Percentiles rank a stretch among this genome's conserved stretches.
Evolutionary conservation across 2,113 vertebrate species (phyloP).

Genomic region (Rhinogobius similis): DNA sequence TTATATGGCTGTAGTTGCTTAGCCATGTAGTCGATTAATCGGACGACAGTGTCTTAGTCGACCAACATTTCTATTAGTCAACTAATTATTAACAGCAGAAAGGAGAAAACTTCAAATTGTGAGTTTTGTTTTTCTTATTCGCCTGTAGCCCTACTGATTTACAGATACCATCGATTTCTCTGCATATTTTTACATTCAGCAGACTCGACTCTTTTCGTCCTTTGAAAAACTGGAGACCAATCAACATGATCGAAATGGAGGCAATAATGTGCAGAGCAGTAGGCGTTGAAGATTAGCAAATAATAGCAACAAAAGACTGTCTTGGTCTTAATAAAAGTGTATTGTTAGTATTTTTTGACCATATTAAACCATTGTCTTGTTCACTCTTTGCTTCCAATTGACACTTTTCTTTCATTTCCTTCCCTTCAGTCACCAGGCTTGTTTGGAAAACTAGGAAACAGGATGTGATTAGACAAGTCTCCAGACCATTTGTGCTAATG

Average conservation of each 20-base stretch:
- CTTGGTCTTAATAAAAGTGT: no score
- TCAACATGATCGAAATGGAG: slow-evolving; percentile 9
- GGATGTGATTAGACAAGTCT: slow-evolving; percentile 25
- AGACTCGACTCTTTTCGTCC: slow-evolving; percentile 3
- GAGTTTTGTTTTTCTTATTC: no score
- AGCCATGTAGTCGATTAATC: no score
- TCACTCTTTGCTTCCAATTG: slow-evolving; percentile 1
- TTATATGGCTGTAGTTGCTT: no score
- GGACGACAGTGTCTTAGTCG: no score
- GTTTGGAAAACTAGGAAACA: slow-evolving; percentile 13
- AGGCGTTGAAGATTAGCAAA: slow-evolving; percentile 18
- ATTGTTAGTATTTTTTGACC: not conserved
- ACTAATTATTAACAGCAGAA: no score
- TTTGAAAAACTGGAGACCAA: slow-evolving; percentile 19
- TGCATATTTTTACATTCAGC: not conserved
- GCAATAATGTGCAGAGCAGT: slow-evolving; percentile 29
- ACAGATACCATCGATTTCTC: no score
- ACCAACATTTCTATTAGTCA: no score
- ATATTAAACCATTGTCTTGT: not conserved
- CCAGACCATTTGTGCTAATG: slow-evolving; percentile 23
- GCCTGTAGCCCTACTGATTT: no score
- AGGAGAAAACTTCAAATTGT: no score
- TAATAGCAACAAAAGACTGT: no score
- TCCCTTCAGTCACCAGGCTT: slow-evolving; percentile 9
- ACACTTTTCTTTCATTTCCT: not conserved